Evolutionary conservation across 2,113 vertebrate genomes (phyloP).

Genomic region (Lethenteron camtschaticum): DNA sequence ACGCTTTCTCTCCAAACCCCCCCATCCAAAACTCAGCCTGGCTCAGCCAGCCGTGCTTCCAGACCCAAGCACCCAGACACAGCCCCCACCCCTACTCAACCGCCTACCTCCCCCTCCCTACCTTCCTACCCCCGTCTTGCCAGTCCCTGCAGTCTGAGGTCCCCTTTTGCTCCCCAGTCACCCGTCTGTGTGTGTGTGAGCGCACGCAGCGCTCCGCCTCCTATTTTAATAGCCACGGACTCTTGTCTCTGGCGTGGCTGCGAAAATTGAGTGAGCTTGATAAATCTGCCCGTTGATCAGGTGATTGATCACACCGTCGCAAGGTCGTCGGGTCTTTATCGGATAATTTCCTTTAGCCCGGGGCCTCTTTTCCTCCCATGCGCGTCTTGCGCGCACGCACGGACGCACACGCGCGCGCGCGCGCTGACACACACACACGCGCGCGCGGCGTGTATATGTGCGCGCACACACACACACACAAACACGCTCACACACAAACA

Average conservation of each 20-base stretch:
- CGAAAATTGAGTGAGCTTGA: constrained; percentile 5
- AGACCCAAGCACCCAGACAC: background rate
- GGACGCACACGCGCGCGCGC: background rate
- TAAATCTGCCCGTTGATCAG: constrained; percentile 6
- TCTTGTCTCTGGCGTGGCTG: background rate
- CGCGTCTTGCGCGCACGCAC: background rate
- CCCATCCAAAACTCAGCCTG: background rate
- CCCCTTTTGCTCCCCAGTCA: no score
- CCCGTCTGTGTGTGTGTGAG: no score
- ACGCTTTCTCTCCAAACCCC: background rate
- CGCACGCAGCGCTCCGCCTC: no score
- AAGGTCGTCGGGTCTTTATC: constrained; percentile 5
- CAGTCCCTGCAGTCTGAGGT: no score
- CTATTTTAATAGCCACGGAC: constrained; percentile 1
- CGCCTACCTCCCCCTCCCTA: background rate
- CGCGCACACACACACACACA: constrained; percentile 1
- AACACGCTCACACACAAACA: background rate
- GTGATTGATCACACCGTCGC: constrained; percentile 5
- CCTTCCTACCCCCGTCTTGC: background rate
- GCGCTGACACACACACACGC: background rate
- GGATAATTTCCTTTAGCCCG: constrained; percentile 6
- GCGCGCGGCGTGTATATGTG: background rate
- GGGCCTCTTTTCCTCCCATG: background rate
- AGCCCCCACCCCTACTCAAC: background rate
- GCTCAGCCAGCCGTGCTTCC: background rate